Base-by-base conservation (phyloP, 2,113 vertebrate genomes). In the Scytalopus superciliaris region DNA sequence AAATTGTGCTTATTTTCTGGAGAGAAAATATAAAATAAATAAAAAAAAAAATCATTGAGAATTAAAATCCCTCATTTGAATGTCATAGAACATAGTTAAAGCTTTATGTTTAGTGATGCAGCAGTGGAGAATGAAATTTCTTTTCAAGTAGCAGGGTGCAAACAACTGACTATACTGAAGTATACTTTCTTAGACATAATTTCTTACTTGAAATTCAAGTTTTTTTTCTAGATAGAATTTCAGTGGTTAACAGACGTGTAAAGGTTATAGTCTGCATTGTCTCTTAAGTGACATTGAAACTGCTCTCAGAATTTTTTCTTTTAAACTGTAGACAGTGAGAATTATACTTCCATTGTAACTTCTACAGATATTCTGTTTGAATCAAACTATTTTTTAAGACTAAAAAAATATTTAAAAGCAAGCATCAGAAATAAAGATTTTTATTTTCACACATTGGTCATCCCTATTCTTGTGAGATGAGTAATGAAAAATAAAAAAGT, bases 231-330 rank as follows among this genome's bases (percentile, higher is more conserved):
- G 42, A 67, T 5, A 44, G 5, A 52, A 42, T 78, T 84, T 74
- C 28, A 89, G 17, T 19, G 3, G 5, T 59, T 70, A 35, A 82
- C 68, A 72, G 12, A 4, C 9, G 25, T 27, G 6, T 19, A 44
- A 7, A 2, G 1, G 1, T 53, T 67, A 31, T 19, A 14, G 42
- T 62, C 21, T 42, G 2, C 12, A 11, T 44, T 42, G 3, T 64
- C 45, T 76, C 14, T 64, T 83, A 77, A n/a, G 35, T 40, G 23
- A 39, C 7, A 10, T 7, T 63, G 44, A 73, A 73, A 77, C 25
- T 55, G 4, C 7, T 62, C 37, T 75, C 37, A 28, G 27, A 11
- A 0, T 10, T 39, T 27, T 45, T 47, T 75, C 70, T 45, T 42
- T 13, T 18, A 5, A 73, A 75, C 40, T 12, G 0, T 27, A 82